These are phyloP conservation scores for Zoanthus sansibaricus DNA, from an alignment of 92 coral and sea anemone genomes.

Conservation along the genomic window DNA sequence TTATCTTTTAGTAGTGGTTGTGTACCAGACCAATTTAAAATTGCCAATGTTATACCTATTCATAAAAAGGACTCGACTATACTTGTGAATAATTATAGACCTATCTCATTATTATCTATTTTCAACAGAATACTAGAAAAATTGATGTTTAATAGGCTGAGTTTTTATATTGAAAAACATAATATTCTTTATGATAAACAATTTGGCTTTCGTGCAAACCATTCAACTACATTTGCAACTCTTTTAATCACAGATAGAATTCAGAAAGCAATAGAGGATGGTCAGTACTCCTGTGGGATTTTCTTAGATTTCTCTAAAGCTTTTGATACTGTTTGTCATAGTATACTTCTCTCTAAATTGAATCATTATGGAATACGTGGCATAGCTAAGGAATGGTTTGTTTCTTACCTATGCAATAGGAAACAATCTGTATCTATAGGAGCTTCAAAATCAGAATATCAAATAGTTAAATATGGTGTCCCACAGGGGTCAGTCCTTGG, in stretches of 20 bases:
- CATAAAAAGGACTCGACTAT: too few relatives aligned
- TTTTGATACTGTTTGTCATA: neutral
- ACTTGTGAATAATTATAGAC: neutral
- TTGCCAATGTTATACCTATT: too few relatives aligned
- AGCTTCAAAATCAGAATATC: too few relatives aligned
- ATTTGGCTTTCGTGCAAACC: slow-evolving; percentile 4
- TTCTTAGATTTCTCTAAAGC: too few relatives aligned
- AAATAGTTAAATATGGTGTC: too few relatives aligned
- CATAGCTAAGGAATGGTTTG: too few relatives aligned
- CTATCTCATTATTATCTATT: neutral
- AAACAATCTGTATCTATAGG: too few relatives aligned
- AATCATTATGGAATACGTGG: slow-evolving; percentile 11
- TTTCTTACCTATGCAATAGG: too few relatives aligned
- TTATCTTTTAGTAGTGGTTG: neutral
- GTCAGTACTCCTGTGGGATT: slow-evolving; percentile 36
- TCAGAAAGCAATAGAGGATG: slow-evolving; percentile 48
- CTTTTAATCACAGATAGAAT: slow-evolving; percentile 27
- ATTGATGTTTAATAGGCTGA: neutral
- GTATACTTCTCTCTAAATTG: neutral
- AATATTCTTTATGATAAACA: neutral
- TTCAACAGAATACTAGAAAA: slow-evolving; percentile 4
- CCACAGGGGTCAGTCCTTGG: too few relatives aligned
- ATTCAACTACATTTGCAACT: slow-evolving; percentile 24
- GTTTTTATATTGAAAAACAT: slow-evolving; percentile 3
- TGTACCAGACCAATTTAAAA: too few relatives aligned